Base-by-base conservation (phyloP, 2,888 invertebrate genomes). In the Sesia apiformis region DNA sequence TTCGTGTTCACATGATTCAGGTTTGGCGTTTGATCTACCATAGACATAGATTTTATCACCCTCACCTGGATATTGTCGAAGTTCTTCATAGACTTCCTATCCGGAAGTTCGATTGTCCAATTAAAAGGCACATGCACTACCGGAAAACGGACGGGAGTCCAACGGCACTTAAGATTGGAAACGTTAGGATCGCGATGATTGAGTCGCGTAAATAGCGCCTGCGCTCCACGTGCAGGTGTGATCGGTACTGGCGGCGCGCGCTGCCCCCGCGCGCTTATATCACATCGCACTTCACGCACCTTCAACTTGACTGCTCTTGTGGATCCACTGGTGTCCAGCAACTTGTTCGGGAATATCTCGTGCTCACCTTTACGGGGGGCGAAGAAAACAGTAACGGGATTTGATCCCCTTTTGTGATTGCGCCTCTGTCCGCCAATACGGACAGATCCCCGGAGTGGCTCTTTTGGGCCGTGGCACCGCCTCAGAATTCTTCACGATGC, bases 171-270 rank as follows among this genome's bases (percentile, higher is more conserved):
- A 7, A 5, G 38, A 7, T 67, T 65, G 72, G 64, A 71, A 73
- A 76, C 76, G 76, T 70, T 66, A 70, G 64, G 64, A 67, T 38
- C 52, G 49, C 52, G 53, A 8, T 38, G 56, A 63, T 66, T 57
- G 60, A 53, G 56, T 51, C 52, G 54, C 54, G 56, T 64, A 66
- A 70, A 72, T 72, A 73, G 65, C 60, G 63, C 70, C 77, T 84
- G 84, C 74, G 75, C 81, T 82, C 80, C 65, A 71, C 73, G 66
- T 64, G 73, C 68, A 69, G 77, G 76, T 73, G 73, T 80, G 77
- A 70, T 76, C 69, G 72, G 73, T 84, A 89, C 88, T 89, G 85
- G 66, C 81, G 72, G 77, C 80, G 84, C 84, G 85, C 85, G 85
- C 71, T 67, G 63, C 60, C 66, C 63, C 62, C 73, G 57, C 74